These are phyloP conservation scores for Eulimnadia texana DNA, from an alignment of 1,140 invertebrate species.

Conservation along the genomic window DNA sequence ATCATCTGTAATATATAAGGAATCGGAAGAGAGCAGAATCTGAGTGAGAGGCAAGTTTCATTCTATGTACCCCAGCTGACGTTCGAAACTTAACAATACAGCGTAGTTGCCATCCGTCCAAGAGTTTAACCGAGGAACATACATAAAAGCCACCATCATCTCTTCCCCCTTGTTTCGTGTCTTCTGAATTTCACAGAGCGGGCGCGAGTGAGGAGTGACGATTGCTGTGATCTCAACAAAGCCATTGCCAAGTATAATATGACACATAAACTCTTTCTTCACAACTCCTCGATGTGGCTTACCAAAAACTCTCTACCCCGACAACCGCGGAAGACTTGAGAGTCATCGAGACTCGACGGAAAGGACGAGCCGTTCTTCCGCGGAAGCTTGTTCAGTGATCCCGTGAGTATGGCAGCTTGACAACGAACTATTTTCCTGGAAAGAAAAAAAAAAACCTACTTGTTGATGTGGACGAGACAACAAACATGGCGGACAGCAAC, in stretches of 20 bases:
- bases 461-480: neutral
- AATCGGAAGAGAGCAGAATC: neutral
- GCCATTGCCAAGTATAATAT: conserved; percentile 13
- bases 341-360: neutral
- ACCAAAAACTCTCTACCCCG: too few species aligned
- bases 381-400: too few species aligned
- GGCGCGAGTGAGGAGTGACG: neutral
- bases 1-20: neutral
- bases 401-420: neutral
- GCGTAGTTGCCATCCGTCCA: neutral
- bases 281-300: too few species aligned
- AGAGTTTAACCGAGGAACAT: neutral
- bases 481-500: neutral
- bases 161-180: neutral
- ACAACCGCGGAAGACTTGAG: neutral
- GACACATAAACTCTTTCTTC: too few species aligned
- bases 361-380: neutral
- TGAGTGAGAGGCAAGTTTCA: neutral
- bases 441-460: too few species aligned
- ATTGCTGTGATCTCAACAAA: conserved; percentile 18
- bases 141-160: neutral
- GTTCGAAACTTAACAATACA: neutral
- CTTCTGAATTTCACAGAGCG: neutral
- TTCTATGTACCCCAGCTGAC: neutral
- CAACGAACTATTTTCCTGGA: too few species aligned